Evolutionary conservation across 1,140 invertebrate genomes (phyloP), one percentile per base, ranked within the genome.

Genomic region (Heliconius melpomene): DNA sequence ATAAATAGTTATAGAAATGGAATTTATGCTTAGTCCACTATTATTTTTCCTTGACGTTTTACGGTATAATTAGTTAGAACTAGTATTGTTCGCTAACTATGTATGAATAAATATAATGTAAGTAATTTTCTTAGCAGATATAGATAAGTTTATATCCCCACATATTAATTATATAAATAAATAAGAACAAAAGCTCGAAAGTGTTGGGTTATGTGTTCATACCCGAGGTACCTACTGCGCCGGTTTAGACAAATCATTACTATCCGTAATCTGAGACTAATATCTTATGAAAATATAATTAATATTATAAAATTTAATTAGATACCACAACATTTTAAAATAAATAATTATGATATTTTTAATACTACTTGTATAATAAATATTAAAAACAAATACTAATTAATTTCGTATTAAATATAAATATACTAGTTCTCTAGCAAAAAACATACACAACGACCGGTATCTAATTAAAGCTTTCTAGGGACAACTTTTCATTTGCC

Each of bases 1-100:
- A 74, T 66, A 66, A 76, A 66, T 76, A 66, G 3, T 66, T 66
- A 66, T 66, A 66, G 26, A 26, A 54, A 76, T 36, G 29, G 52
- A 75, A 74, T 74, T 74, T 74, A 74, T 74, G 16, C 50, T 57
- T 75, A 11, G 29, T 60, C n/a, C 1, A 60, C n/a, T 23, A 20
- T 52, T 52, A 54, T 54, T 60, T 60, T 60, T 60, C 54, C 54
- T 60, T 60, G 20, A 23, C n/a, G n/a, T 60, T 60, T 60, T 60
- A 60, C 54, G 54, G 54, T 9, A 60, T 60, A 60, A 57, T 23
- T 60, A 60, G 54, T 60, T 60, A n/a, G 54, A 9, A 60, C 54
- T 60, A 60, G 54, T 60, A 60, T n/a, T 60, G n/a, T 9, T 1
- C 54, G 54, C 3, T 9, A 9, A 60, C n/a, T 23, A 11, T 26